These are phyloP conservation scores for Cardinalis cardinalis DNA, from an alignment of 2,113 vertebrate genomes.

Conservation along the genomic window DNA sequence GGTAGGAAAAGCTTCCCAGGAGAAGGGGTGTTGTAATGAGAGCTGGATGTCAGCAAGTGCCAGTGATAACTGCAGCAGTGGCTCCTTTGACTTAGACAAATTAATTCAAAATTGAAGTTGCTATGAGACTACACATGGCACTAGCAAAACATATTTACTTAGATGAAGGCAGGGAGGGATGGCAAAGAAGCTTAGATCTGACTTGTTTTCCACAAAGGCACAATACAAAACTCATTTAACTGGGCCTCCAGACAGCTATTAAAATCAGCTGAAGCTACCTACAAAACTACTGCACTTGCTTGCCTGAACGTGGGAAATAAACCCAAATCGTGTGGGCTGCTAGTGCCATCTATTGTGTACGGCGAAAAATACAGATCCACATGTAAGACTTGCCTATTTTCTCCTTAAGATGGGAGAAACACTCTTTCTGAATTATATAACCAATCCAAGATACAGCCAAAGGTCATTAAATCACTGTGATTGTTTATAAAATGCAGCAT, in stretches of 20 bases:
- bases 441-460: not conserved
- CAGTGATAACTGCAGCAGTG: not conserved
- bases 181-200: not conserved
- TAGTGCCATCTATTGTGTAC: constrained; percentile 59
- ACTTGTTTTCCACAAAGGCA: not conserved
- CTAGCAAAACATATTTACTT: constrained; percentile 1
- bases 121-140: not conserved
- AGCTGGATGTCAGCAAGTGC: not conserved
- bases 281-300: not conserved
- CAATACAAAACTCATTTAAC: not conserved
- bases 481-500: not conserved
- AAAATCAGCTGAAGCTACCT: constrained; percentile 2
- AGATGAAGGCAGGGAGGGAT: not conserved
- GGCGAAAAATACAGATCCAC: not conserved
- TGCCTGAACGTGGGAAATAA: not conserved
- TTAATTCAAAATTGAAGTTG: not conserved
- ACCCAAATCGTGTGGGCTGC: not conserved
- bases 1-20: not conserved
- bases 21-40: not conserved
- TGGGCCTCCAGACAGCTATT: not conserved
- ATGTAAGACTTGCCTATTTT: not conserved
- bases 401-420: not conserved
- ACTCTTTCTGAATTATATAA: not conserved
- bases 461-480: not conserved
- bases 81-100: not conserved